Evolutionary conservation across 2,113 vertebrate species (phyloP), one percentile per base, ranked within the genome.

Genomic region (Megaceryle torquata): DNA sequence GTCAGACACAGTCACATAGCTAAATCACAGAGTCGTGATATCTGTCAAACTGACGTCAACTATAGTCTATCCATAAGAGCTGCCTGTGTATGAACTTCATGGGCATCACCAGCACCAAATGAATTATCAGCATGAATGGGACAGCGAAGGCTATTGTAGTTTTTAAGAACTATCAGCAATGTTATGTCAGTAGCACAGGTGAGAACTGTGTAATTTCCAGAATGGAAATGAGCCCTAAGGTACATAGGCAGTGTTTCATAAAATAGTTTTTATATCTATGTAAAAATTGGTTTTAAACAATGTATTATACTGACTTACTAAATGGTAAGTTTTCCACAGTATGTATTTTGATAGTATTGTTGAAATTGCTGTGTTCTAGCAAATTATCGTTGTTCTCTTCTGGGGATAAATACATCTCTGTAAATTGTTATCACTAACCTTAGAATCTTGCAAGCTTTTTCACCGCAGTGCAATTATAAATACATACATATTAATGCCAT

Each of bases 401-500:
- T 80, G 82, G 59, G 82, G 50, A 93, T 89, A 80, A 85, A 14
- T 57, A 74, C 13, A 41, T 68, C 60, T 91, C 67, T 12, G 7
- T 80, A 91, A 85, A 82, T 82, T 60, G 71, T 74, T 87, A 92
- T 48, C 59, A 61, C 85, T 85, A 88, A 80, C 41, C 44, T 85
- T 65, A 94, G 75, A 87, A 61, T 85, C 71, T 82, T 82, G 56
- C 50, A 87, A 82, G 82, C 13, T 85, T 75, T 93, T 93, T 88
- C 87, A 80, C 75, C 89, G 29, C 85, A 95, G 74, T 82, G 33
- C 63, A 85, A 85, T 95, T 97, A 94, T 89, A 96, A 95, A 92
- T 74, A 83, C 82, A 95, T 94, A 86, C 75, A 82, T 97, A 96
- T 94, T 97, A 91, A 94, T 95, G 72, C 33, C 24, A 93, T 82